Conservation (phyloP, 1,140 invertebrate species). For the Gonioctena quinquepunctata region DNA sequence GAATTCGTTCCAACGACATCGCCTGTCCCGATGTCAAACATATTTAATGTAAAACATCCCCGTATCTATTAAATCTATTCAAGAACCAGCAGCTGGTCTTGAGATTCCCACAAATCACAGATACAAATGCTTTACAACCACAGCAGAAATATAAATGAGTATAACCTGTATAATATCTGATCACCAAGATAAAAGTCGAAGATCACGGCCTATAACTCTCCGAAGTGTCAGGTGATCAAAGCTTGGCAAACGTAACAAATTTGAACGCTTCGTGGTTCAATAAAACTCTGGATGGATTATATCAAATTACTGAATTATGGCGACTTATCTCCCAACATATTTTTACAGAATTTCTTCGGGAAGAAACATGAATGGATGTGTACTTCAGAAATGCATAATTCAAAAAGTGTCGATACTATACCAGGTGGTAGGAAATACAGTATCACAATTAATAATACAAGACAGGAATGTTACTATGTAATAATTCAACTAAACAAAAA, state of each 20-base stretch:
- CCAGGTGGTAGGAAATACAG: no score
- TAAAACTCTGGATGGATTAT: background rate
- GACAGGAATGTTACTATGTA: no score
- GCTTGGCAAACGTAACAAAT: conserved; percentile 20
- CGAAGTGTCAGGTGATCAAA: conserved; percentile 17
- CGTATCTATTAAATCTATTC: background rate
- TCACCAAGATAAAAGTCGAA: conserved; percentile 13
- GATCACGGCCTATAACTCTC: conserved; percentile 18
- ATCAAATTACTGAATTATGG: conserved; percentile 18
- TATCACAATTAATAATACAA: no score
- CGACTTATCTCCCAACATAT: background rate
- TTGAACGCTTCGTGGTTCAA: background rate
- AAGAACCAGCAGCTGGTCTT: conserved; percentile 15
- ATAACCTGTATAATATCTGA: conserved; percentile 16
- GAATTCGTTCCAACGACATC: background rate
- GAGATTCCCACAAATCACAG: conserved; percentile 16
- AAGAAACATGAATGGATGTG: background rate
- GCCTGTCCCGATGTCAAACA: conserved; percentile 7
- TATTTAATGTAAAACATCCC: conserved; percentile 4
- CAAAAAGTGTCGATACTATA: background rate
- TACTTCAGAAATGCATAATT: background rate
- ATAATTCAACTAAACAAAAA: no score
- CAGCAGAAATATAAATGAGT: conserved; percentile 18
- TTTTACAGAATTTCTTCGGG: background rate
- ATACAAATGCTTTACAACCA: conserved; percentile 9